Evolutionary conservation across 2,113 vertebrate species (phyloP).

Genomic region (Stomatorhinus ivindoensis): DNA sequence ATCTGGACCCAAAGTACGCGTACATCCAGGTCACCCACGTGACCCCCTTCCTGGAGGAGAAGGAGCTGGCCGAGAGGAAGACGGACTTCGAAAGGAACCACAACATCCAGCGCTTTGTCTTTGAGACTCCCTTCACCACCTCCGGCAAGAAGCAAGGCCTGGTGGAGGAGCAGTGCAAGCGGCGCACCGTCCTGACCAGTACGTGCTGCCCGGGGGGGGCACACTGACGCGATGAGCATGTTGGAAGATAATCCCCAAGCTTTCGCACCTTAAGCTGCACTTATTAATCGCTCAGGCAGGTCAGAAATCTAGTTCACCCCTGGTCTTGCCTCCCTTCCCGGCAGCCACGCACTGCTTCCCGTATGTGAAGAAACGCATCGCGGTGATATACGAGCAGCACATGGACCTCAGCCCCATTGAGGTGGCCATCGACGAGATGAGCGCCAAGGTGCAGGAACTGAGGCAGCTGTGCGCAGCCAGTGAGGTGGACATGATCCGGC

Average conservation of each 20-base stretch:
- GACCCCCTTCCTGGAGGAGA: conserved; percentile 84
- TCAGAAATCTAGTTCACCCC: background rate
- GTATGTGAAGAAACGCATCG: conserved; percentile 91
- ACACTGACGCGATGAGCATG: background rate
- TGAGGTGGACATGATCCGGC: conserved; percentile 97
- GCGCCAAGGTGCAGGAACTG: conserved; percentile 83
- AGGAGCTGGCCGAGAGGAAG: conserved; percentile 85
- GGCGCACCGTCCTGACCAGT: conserved; percentile 77
- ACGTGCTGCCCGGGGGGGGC: background rate
- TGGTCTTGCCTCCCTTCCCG: background rate
- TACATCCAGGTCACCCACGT: conserved; percentile 98
- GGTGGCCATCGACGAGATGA: conserved; percentile 98
- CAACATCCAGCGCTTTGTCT: conserved; percentile 92
- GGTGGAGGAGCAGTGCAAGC: conserved; percentile 91
- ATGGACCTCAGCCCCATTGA: conserved; percentile 93
- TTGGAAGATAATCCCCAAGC: background rate
- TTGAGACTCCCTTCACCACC: conserved; percentile 91
- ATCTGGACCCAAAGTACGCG: conserved; percentile 90
- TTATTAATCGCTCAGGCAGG: background rate
- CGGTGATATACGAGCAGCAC: conserved; percentile 96
- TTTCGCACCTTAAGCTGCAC: background rate
- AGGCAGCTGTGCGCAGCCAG: conserved; percentile 74
- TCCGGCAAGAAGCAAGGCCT: conserved; percentile 86
- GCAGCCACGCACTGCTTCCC: conserved; percentile 94
- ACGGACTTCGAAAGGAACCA: conserved; percentile 93